phyloP scores from a whole-genome alignment of 2,113 vertebrate species.

The Eurypyga helias region DNA sequence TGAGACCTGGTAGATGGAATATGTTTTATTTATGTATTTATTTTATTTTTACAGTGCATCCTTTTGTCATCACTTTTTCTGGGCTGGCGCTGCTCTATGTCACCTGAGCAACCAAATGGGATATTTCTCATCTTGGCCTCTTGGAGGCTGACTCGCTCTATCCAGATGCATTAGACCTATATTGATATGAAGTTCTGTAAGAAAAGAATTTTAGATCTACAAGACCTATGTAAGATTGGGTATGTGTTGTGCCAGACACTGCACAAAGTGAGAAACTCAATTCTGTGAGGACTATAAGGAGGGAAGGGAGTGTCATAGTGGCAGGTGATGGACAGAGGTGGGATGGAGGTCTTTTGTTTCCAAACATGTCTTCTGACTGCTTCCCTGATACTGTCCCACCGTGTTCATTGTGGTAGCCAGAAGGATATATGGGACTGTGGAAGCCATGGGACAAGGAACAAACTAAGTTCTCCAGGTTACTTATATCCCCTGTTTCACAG shows the following conservation, averaged over 20 bases:
- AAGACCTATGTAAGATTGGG: fast-evolving
- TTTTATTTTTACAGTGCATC: neutral
- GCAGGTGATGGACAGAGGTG: neutral
- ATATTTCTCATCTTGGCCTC: neutral
- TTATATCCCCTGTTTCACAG: neutral
- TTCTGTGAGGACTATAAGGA: neutral
- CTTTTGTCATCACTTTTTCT: neutral
- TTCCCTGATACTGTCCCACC: neutral
- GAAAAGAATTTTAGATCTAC: neutral
- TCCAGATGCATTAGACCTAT: neutral
- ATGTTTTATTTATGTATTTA: neutral
- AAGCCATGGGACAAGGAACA: neutral
- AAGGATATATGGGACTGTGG: neutral
- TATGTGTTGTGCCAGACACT: neutral
- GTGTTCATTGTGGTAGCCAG: neutral
- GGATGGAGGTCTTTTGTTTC: neutral
- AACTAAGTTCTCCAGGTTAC: neutral
- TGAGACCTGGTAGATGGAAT: neutral
- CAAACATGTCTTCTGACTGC: neutral
- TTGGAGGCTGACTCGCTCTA: neutral
- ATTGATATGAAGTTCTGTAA: neutral
- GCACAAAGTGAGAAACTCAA: neutral
- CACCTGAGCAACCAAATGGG: neutral
- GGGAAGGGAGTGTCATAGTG: neutral
- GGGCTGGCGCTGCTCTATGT: neutral